Evolutionary conservation across 2,888 invertebrate genomes (phyloP), one percentile per base, ranked within the genome.

Genomic region (Choreutis nemorana): DNA sequence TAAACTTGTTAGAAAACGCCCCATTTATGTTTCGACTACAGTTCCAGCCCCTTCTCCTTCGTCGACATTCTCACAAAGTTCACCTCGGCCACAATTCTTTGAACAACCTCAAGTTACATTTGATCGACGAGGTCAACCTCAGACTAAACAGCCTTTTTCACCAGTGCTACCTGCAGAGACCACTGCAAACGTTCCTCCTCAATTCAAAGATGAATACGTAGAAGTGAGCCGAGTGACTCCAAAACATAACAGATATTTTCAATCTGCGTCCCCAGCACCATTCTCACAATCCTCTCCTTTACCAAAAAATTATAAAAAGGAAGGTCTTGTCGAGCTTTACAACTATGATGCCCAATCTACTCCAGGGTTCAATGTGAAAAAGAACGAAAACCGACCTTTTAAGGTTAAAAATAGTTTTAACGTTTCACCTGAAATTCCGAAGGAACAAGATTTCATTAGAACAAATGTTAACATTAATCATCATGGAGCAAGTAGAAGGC

Each of bases 161-260:
- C 38, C 44, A 7, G 30, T 37, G 8, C n/a, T n/a, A n/a, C n/a
- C n/a, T n/a, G n/a, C n/a, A n/a, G n/a, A n/a, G n/a, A n/a, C n/a
- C n/a, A 42, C 61, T 25, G 57, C 63, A 2, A 61, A 56, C 35
- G 53, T 75, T 13, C 73, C 75, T 44, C 71, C 66, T 38, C 63
- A 71, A 42, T 64, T 56, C 41, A 64, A 65, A 47, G 64, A 77
- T 11, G 78, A 78, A 45, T 78, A 78, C 36, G 77, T 78, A 2
- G 78, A 78, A 61, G 77, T 78, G 4, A 63, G 62, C 27, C 58
- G 72, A 37, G 72, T 73, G 5, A 67, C 67, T 4, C 71, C 77
- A 3, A 77, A 75, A 42, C 60, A 55, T 23, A 64, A 48, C 32
- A 55, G 56, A 37, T 65, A 51, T 39, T 65, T 55, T 40, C 49